These are phyloP conservation scores for Hypocryptadius cinnamomeus DNA, from an alignment of 2,113 vertebrate genomes.

Conservation along the genomic window DNA sequence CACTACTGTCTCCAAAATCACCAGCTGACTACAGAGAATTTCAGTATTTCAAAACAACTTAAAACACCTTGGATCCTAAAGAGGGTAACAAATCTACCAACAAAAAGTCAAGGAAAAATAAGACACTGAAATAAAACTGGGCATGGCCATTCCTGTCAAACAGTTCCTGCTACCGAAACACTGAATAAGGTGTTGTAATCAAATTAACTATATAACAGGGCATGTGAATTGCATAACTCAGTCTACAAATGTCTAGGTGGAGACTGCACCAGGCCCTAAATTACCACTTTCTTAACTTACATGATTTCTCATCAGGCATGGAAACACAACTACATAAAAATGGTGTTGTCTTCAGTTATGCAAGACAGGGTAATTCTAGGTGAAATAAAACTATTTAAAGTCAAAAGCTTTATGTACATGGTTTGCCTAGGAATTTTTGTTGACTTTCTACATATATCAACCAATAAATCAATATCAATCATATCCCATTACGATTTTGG, in stretches of 20 bases:
- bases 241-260: not conserved
- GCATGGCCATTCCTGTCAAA: constrained; percentile 2
- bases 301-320: not conserved
- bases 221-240: not conserved
- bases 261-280: not conserved
- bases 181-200: not conserved
- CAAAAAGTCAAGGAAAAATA: not conserved
- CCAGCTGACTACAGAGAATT: not conserved
- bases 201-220: not conserved
- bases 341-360: not conserved
- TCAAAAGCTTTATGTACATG: not conserved
- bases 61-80: not conserved
- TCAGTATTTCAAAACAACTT: not conserved
- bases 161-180: constrained; percentile 2
- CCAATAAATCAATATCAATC: not conserved
- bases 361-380: not conserved
- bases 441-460: not conserved
- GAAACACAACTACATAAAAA: not conserved
- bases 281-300: not conserved
- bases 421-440: not conserved
- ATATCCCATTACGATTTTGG: not conserved
- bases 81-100: not conserved
- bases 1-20: not conserved
- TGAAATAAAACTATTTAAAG: not conserved
- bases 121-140: not conserved